A percentile compares a stretch with the other conserved stretches of the same genome.
Conservation (phyloP, 2,888 invertebrate genomes). For the Kryphioiulus occultus region DNA sequence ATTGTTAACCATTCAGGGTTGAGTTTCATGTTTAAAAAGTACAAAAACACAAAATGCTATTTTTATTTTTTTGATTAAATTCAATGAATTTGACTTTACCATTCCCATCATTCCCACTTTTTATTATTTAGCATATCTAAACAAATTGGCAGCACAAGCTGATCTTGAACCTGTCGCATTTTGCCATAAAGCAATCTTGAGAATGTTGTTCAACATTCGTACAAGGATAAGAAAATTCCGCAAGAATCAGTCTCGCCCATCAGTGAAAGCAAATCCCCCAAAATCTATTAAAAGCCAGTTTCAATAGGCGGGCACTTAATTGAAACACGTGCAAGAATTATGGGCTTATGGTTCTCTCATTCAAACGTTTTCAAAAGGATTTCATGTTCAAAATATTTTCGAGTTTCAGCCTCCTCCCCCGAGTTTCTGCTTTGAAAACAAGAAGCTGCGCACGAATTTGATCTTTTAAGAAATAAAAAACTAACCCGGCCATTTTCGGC, state of each 20-base stretch:
- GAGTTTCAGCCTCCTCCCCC: background rate
- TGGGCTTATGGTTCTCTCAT: background rate
- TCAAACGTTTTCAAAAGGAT: slow-evolving; percentile 3
- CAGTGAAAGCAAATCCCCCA: background rate
- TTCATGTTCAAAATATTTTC: slow-evolving; percentile 9
- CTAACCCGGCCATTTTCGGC: background rate
- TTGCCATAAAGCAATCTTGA: too few species aligned
- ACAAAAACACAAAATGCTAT: too few species aligned
- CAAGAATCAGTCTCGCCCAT: background rate
- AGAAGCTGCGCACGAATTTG: background rate
- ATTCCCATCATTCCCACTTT: too few species aligned
- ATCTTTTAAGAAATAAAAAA: background rate
- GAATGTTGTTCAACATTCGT: too few species aligned
- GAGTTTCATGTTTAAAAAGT: too few species aligned
- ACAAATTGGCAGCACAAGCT: too few species aligned
- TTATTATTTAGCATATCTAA: too few species aligned
- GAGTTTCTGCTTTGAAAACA: background rate
- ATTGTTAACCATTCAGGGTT: too few species aligned
- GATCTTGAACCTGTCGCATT: too few species aligned
- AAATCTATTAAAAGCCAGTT: background rate
- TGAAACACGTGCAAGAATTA: slow-evolving; percentile 32
- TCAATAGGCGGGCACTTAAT: background rate
- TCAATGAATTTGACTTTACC: too few species aligned
- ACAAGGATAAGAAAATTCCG: background rate
- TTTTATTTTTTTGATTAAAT: too few species aligned